A percentile compares a stretch with the other conserved stretches of the same genome.
These are phyloP conservation scores for Clarias fuscus DNA, from an alignment of 2,797 vertebrate species.

Conservation along the genomic window DNA sequence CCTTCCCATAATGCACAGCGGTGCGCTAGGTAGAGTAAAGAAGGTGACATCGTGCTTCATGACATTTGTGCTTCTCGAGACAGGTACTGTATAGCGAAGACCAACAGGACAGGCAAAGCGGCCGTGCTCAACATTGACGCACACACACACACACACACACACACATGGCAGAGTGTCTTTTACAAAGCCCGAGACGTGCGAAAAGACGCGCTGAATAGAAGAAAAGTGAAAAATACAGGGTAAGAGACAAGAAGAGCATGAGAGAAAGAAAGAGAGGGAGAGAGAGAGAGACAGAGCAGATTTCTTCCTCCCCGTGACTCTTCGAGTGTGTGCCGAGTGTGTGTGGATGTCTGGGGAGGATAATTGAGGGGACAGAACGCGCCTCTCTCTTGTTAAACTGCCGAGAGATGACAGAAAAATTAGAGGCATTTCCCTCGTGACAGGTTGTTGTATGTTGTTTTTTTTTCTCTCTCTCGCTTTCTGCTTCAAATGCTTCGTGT, in stretches of 20 bases:
- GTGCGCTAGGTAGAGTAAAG: conserved; percentile 76
- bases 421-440: conserved; percentile 80
- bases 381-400: conserved; percentile 78
- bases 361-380: conserved; percentile 73
- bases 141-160: conserved; percentile 23
- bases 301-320: conserved; percentile 59
- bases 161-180: neutral
- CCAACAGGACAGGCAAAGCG: conserved; percentile 87
- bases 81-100: conserved; percentile 78
- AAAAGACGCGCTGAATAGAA: conserved; percentile 39
- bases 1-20: conserved; percentile 36
- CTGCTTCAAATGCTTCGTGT: conserved; percentile 81
- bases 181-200: neutral
- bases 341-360: conserved; percentile 66
- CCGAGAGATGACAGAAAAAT: conserved; percentile 86
- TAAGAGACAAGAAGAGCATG: conserved; percentile 18
- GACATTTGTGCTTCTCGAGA: conserved; percentile 80
- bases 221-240: conserved; percentile 48
- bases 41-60: conserved; percentile 81
- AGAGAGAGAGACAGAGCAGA: conserved; percentile 16
- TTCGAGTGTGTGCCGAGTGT: conserved; percentile 48
- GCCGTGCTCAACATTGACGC: conserved; percentile 88
- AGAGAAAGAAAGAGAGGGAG: conserved; percentile 25
- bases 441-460: conserved; percentile 75
- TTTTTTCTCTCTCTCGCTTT: conserved; percentile 58